phyloP scores from a whole-genome alignment of 2,113 vertebrate species.

The Eulemur rufifrons region DNA sequence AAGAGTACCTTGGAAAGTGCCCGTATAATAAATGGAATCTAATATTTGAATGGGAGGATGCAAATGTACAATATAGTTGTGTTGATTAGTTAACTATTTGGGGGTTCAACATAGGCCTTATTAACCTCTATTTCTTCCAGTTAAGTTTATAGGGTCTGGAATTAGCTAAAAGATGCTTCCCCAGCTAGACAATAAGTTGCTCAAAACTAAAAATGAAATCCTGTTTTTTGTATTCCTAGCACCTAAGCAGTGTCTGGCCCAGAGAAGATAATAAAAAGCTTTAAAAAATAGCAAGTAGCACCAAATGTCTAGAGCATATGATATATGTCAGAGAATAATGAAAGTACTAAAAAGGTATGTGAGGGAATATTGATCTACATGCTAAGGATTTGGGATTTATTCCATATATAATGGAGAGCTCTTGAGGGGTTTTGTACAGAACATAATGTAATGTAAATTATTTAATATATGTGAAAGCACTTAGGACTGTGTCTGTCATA shows the following conservation, averaged over 20 bases:
- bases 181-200: neutral
- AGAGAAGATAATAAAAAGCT: slow-evolving; percentile 41
- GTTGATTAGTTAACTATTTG: neutral
- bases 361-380: neutral
- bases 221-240: neutral
- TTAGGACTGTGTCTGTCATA: neutral
- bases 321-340: neutral
- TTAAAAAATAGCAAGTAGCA: slow-evolving; percentile 11
- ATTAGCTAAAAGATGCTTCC: neutral
- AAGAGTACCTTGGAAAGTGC: neutral
- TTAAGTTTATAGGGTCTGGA: neutral
- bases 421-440: neutral
- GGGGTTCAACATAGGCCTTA: neutral
- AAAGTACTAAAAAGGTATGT: neutral
- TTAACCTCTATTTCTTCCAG: neutral
- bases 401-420: neutral
- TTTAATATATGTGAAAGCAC: neutral
- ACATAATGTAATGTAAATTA: neutral
- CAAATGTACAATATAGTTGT: neutral
- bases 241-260: neutral
- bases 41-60: neutral
- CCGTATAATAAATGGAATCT: neutral
- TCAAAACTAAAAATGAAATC: neutral
- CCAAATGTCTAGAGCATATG: slow-evolving; percentile 8
- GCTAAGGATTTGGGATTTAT: neutral